Conservation (phyloP, 1,140 invertebrate species). For the Elymnias hypermnestra region DNA sequence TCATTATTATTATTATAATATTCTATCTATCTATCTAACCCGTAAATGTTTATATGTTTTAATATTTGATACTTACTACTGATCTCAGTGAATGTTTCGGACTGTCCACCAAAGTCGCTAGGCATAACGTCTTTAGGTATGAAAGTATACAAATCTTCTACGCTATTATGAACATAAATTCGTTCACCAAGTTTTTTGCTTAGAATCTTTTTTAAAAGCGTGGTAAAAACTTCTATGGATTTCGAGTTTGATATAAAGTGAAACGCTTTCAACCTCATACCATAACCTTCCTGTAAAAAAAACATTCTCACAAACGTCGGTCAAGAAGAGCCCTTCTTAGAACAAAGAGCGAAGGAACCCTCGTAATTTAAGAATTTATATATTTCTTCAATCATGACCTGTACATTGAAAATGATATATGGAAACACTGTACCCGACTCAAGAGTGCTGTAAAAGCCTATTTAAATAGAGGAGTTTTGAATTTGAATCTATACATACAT, state of each 20-base stretch:
- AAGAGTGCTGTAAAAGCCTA: no score
- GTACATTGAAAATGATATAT: no score
- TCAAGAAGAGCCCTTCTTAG: no score
- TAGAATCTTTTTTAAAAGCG: conserved; percentile 23
- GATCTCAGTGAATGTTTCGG: conserved; percentile 5
- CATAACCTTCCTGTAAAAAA: conserved; percentile 36
- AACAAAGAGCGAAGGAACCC: no score
- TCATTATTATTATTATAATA: no score
- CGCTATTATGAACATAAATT: conserved; percentile 22
- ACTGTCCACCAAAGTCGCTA: conserved; percentile 27
- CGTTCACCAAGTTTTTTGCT: conserved; percentile 23
- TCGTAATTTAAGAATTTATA: no score
- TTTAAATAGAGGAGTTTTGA: no score
- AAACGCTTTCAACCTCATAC: conserved; percentile 25
- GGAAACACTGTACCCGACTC: no score
- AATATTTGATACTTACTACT: neutral
- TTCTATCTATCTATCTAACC: no score
- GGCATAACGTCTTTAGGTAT: conserved; percentile 29
- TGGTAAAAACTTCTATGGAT: conserved; percentile 20
- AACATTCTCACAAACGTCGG: neutral
- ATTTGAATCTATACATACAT: no score
- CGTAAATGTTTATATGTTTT: no score
- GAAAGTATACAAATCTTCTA: conserved; percentile 20
- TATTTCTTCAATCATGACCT: no score
- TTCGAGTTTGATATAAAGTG: conserved; percentile 28